Evolutionary conservation across 2,888 invertebrate genomes (phyloP), one percentile per base, ranked within the genome.

Genomic region (Ennomos quercinarius): DNA sequence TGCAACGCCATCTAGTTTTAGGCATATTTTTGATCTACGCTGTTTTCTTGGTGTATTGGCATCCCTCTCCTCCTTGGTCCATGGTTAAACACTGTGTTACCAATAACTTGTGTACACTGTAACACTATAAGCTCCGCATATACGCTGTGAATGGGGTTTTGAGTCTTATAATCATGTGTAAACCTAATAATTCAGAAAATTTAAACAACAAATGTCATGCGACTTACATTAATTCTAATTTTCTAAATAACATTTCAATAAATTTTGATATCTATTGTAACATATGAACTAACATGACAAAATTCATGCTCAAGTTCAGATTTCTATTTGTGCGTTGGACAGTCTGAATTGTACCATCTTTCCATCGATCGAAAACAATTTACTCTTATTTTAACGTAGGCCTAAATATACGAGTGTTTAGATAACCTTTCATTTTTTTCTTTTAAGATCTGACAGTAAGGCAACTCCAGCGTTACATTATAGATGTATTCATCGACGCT

Each of bases 191-290:
- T 5, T 8, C 1, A 10, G 1, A n/a, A n/a, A 8, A 11, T 40
- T 8, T 11, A 2, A 8, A 11, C 8, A 27, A 27, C 27, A 27
- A 27, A 27, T 27, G 5, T 27, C 27, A 27, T 6, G 27, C n/a
- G 17, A 6, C 27, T 27, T 27, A 27, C 27, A 5, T 27, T 38
- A 47, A 10, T 10, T 38, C n/a, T 47, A 47, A 34, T 13, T 9
- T 44, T 48, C 44, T 44, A 49, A 39, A 55, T 55, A 55, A 56
- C 56, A 39, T 56, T 49, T 44, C n/a, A 55, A 35, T 48, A 48
- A 35, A 49, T 49, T 44, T 45, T 9, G 41, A 54, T 41, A 37
- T 37, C 27, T 27, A 27, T 41, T 47, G 35, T 49, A 35, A 47
- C 38, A 17, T 42, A 13, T 17, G 36, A 44, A 42, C 43, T 12